Evolutionary conservation across 2,797 vertebrate genomes (phyloP).

Genomic region (Morelia viridis): DNA sequence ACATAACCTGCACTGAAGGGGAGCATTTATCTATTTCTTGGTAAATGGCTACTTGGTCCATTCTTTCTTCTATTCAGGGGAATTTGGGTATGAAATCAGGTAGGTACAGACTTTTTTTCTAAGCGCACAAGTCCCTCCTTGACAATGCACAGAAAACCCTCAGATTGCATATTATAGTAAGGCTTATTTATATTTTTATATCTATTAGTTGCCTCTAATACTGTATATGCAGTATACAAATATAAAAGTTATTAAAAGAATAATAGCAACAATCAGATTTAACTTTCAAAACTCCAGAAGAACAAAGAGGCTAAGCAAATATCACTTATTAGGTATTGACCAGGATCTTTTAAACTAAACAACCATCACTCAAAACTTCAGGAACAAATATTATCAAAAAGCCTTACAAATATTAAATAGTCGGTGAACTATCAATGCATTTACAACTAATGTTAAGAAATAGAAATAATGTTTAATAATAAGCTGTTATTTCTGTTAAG

Average conservation of each 20-base stretch:
- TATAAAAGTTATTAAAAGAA: not conserved
- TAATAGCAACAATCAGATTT: not conserved
- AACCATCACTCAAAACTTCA: not conserved
- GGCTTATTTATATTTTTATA: not conserved
- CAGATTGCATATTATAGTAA: not conserved
- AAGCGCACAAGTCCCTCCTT: not conserved
- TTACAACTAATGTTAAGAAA: not conserved
- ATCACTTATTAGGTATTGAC: not conserved
- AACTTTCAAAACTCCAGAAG: not conserved
- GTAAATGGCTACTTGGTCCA: not conserved
- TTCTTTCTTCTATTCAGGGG: not conserved
- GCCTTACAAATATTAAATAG: not conserved
- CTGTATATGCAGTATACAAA: not conserved
- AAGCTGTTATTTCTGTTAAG: not conserved
- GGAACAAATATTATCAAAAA: not conserved
- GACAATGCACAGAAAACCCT: not conserved
- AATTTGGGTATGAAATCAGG: not conserved
- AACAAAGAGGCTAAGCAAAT: not conserved
- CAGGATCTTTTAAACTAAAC: not conserved
- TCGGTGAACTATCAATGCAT: not conserved
- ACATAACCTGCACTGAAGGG: not conserved
- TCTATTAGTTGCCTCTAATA: not conserved
- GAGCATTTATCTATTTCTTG: not conserved
- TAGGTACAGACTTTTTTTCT: not conserved
- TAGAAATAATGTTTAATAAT: not conserved